Conservation (phyloP, 2,797 vertebrate species). For the Microctenopoma stevenorrisi region DNA sequence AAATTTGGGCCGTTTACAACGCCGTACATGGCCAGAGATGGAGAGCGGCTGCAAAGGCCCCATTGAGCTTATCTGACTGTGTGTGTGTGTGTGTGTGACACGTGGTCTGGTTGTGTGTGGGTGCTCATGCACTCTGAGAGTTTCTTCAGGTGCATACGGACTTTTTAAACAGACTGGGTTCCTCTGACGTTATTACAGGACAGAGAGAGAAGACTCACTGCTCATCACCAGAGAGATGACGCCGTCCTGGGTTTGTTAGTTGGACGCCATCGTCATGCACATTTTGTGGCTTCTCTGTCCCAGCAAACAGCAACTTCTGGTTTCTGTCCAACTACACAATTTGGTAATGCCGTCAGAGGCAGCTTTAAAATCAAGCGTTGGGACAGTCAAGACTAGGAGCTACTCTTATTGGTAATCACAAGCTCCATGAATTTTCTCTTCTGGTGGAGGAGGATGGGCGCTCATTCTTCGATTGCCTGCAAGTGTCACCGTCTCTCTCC, state of each 20-base stretch:
- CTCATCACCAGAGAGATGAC: conserved; percentile 2
- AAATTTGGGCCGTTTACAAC: conserved; percentile 89
- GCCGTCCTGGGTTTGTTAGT: neutral
- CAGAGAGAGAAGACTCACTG: neutral
- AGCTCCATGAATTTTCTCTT: neutral
- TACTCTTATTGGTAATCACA: neutral
- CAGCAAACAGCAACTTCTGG: neutral
- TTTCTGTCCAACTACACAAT: conserved; percentile 9
- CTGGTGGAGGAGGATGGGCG: too few relatives aligned
- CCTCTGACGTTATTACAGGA: conserved; percentile 26
- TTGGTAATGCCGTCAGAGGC: conserved; percentile 5
- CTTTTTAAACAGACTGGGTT: conserved; percentile 7
- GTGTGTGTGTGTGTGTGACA: conserved; percentile 13
- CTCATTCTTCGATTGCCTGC: neutral
- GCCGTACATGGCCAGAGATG: conserved; percentile 81
- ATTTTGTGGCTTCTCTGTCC: neutral
- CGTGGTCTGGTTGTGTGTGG: conserved; percentile 30
- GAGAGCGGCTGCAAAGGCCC: conserved; percentile 77
- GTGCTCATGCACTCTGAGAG: conserved; percentile 31
- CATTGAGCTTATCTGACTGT: conserved; percentile 78
- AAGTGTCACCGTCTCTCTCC: neutral
- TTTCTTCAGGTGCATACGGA: conserved; percentile 58
- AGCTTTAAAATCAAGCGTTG: neutral
- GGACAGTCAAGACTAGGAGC: neutral
- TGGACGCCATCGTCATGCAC: neutral